Evolutionary conservation across 2,113 vertebrate species (phyloP).

Genomic region (Psophia crepitans): DNA sequence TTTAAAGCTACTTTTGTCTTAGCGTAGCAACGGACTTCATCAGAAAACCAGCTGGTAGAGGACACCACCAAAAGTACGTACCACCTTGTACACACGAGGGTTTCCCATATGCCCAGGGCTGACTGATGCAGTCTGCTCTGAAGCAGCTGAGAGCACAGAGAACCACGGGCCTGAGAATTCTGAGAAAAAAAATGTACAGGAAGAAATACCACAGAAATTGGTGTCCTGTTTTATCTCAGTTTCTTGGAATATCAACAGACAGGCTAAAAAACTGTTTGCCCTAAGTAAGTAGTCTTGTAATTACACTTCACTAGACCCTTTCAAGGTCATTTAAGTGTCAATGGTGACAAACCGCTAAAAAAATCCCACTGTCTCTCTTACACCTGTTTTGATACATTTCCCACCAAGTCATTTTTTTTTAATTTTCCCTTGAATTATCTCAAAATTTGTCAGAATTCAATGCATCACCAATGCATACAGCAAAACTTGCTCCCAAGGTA

Average conservation of each 20-base stretch:
- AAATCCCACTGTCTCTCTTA: background rate
- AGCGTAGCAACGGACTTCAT: background rate
- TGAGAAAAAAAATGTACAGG: background rate
- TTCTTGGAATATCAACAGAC: background rate
- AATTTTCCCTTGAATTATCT: background rate
- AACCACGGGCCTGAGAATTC: background rate
- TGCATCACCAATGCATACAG: background rate
- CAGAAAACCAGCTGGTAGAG: background rate
- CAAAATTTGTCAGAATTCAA: background rate
- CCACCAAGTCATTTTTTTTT: background rate
- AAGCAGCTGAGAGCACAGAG: background rate
- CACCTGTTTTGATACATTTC: background rate
- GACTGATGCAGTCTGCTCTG: background rate
- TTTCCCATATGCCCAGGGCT: background rate
- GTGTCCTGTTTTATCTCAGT: background rate
- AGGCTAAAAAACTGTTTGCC: background rate
- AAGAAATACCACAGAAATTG: background rate
- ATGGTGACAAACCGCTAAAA: background rate
- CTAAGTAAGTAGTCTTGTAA: background rate
- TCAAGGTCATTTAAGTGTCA: background rate
- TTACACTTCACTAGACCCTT: background rate
- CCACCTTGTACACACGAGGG: background rate
- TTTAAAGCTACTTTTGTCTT: background rate
- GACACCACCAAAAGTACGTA: background rate
- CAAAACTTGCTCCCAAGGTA: background rate